Evolutionary conservation across 2,113 vertebrate genomes (phyloP), one percentile per base, ranked within the genome.

Genomic region (Sterrhoptilus dennistouni): DNA sequence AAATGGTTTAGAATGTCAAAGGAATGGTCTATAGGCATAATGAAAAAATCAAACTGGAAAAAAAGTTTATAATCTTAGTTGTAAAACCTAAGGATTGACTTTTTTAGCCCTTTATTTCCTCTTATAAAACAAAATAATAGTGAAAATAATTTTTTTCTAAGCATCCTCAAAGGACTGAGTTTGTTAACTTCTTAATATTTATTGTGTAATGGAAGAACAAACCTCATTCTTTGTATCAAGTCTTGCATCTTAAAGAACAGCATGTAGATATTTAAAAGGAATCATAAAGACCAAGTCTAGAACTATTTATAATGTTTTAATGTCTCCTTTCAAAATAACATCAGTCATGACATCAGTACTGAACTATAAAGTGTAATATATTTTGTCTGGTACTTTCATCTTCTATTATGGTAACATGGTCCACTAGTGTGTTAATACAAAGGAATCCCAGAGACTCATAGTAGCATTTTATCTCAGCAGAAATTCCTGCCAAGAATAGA

Each of bases 151-250:
- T 57, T 8, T 85, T 96, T 96, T 91, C 42, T 31, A 95, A 78
- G n/a, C 3, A 24, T 42, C 45, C 83, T 86, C 54, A 74, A 94
- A 87, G 33, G 50, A 42, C 60, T 69, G 35, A 77, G 12, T 95
- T 87, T 94, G 66, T 95, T 92, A 95, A 78, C 24, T 75, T 89
- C 14, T 54, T 92, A 36, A 64, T 79, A n/a, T 78, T 95, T 66
- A 56, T 45, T 44, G 10, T 61, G 15, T 17, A 83, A 77, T 15
- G 59, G 54, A 85, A 83, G 40, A 89, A 56, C 69, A 38, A 95
- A 54, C 49, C 40, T 22, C 20, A 63, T 61, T 87, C 12, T 53
- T 54, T 70, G 9, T 44, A 53, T 56, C 31, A 77, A 83, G 23
- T 1, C 53, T 87, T 57, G 28, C 12, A 56, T 83, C 56, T 92